Evolutionary conservation across 64 coral and sea anemone genomes (phyloP).

Genomic region (Montipora cactus): DNA sequence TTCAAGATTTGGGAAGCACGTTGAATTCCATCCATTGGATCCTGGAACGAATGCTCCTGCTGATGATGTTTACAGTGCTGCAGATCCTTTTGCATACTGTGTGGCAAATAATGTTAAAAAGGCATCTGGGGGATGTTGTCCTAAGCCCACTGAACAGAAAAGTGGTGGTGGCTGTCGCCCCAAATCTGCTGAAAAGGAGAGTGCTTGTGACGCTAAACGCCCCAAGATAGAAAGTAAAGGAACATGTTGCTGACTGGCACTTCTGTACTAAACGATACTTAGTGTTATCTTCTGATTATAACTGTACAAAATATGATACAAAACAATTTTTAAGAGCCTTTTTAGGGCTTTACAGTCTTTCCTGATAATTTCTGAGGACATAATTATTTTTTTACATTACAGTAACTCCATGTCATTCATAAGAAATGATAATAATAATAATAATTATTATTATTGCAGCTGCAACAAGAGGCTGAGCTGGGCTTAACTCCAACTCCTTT

Average conservation of each 20-base stretch:
- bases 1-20: constrained; percentile 71
- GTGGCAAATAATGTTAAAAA: constrained; percentile 23
- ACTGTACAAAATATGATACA: too few species aligned
- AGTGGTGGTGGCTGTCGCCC: background rate
- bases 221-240: background rate
- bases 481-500: too few species aligned
- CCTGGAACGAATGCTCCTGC: constrained; percentile 30
- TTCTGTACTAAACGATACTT: background rate
- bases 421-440: too few species aligned
- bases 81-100: constrained; percentile 74
- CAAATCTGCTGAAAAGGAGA: constrained; percentile 11
- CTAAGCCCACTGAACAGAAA: background rate
- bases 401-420: too few species aligned
- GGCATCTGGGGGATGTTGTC: background rate
- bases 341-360: too few species aligned
- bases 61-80: constrained; percentile 46
- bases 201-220: background rate
- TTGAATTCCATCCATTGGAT: constrained; percentile 42
- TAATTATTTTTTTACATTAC: too few species aligned
- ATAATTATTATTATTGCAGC: too few species aligned
- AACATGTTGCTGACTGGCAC: background rate
- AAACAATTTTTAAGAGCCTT: too few species aligned
- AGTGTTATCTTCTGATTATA: too few species aligned
- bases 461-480: too few species aligned
- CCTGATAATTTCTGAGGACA: too few species aligned